Evolutionary conservation across 2,888 invertebrate genomes (phyloP).

Genomic region (Athalia cordata): DNA sequence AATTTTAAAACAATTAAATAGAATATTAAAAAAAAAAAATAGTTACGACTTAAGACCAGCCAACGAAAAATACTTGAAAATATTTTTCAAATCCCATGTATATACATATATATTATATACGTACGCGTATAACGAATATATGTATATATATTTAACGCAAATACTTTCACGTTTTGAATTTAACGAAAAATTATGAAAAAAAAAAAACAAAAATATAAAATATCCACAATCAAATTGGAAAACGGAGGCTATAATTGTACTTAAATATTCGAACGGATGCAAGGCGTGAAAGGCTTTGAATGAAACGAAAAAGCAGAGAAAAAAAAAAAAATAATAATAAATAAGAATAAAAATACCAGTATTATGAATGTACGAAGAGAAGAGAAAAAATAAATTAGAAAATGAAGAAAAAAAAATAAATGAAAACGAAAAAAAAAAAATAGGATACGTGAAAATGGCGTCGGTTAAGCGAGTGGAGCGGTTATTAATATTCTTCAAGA

Average conservation of each 20-base stretch:
- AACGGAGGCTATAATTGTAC: neutral
- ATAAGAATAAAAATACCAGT: conserved; percentile 69
- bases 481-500: conserved; percentile 6
- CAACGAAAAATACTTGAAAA: conserved; percentile 32
- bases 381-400: conserved; percentile 25
- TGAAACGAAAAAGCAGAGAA: neutral
- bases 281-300: neutral
- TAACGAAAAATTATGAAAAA: neutral
- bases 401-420: neutral
- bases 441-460: neutral
- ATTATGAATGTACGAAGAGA: conserved; percentile 72
- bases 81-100: conserved; percentile 14
- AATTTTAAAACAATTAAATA: neutral
- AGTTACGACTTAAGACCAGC: conserved; percentile 7
- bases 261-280: neutral
- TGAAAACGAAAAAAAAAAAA: neutral
- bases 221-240: conserved; percentile 54
- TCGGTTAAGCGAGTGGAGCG: neutral
- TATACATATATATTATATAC: neutral
- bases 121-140: conserved; percentile 2
- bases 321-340: neutral
- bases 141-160: neutral
- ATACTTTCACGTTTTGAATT: neutral
- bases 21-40: conserved; percentile 2
- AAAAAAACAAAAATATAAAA: conserved; percentile 5